Base-by-base conservation (phyloP, 1,140 invertebrate species). In the Ditylenchus dipsaci region DNA sequence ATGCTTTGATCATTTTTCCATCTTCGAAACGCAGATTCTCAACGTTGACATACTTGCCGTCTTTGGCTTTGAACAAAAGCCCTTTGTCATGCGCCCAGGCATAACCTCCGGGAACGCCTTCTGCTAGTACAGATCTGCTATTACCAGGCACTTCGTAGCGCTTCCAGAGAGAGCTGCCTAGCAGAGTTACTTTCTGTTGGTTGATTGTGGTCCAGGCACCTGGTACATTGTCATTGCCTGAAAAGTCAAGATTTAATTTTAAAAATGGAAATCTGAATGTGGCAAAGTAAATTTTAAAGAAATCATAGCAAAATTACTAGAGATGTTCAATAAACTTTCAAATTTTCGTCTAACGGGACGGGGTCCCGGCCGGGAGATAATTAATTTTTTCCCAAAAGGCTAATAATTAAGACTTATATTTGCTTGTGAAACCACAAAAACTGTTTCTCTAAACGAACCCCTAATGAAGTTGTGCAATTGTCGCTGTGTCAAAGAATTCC, bases 381-480 rank as follows among this genome's bases (percentile, higher is more conserved):
- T n/a, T n/a, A n/a, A n/a, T n/a, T n/a, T n/a, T n/a, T n/a, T n/a
- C n/a, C n/a, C n/a, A n/a, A n/a, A n/a, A n/a, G n/a, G n/a, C n/a
- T n/a, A n/a, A n/a, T n/a, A n/a, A n/a, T n/a, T n/a, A n/a, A n/a
- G n/a, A n/a, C n/a, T n/a, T n/a, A n/a, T n/a, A n/a, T n/a, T n/a
- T n/a, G n/a, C n/a, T n/a, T n/a, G n/a, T n/a, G n/a, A n/a, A n/a
- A n/a, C n/a, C n/a, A n/a, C n/a, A n/a, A n/a, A n/a, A n/a, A n/a
- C n/a, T 38, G 11, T 5, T 38, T 38, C 3, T 3, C 33, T 38
- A 11, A 38, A 38, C 33, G 3, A 38, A 38, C 33, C 94, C 45
- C 94, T 85, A 67, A 97, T 92, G 78, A 95, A 97, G 84, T 97
- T 91, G 83, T 96, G 93, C 8, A 95, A 85, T 69, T 87, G 82